Evolutionary conservation across 2,113 vertebrate species (phyloP).

Genomic region (Prunella fulvescens): DNA sequence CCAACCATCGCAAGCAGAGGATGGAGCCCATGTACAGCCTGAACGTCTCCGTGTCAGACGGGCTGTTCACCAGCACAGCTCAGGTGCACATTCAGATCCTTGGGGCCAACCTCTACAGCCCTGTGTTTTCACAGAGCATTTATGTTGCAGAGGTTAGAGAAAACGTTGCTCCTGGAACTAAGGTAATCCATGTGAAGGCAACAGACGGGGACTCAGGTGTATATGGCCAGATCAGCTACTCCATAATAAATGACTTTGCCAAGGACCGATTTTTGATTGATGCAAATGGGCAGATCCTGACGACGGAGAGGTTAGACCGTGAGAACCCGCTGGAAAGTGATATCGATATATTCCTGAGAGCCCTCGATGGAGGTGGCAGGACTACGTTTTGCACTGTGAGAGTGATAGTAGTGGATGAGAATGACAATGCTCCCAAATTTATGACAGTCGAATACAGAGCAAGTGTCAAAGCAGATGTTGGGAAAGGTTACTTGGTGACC

Average conservation of each 20-base stretch:
- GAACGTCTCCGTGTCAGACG: slow-evolving; percentile 94
- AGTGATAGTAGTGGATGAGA: slow-evolving; percentile 89
- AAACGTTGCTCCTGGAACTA: slow-evolving; percentile 84
- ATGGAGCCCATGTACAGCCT: slow-evolving; percentile 90
- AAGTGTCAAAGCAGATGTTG: slow-evolving; percentile 88
- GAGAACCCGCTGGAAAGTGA: slow-evolving; percentile 83
- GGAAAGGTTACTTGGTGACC: slow-evolving; percentile 86
- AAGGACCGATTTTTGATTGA: slow-evolving; percentile 89
- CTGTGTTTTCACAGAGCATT: slow-evolving; percentile 84
- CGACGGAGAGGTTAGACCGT: slow-evolving; percentile 87
- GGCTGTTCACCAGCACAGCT: slow-evolving; percentile 92
- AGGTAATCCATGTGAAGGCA: slow-evolving; percentile 86
- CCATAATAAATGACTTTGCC: slow-evolving; percentile 89
- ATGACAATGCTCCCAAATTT: slow-evolving; percentile 91
- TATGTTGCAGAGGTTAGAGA: slow-evolving; percentile 91
- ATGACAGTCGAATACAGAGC: slow-evolving; percentile 85
- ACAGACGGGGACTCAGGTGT: slow-evolving; percentile 87
- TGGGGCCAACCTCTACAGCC: slow-evolving; percentile 88
- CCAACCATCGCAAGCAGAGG: slow-evolving; percentile 85
- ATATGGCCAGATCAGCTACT: slow-evolving; percentile 84
- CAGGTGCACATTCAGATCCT: slow-evolving; percentile 90
- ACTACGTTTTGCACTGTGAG: slow-evolving; percentile 86
- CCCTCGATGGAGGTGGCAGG: slow-evolving; percentile 87
- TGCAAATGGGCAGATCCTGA: slow-evolving; percentile 84
- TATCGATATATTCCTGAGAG: slow-evolving; percentile 82